Evolutionary conservation across 30 jellyfish, hydroid and myxozoan genomes (phyloP).

Genomic region (Clytia hemisphaerica): DNA sequence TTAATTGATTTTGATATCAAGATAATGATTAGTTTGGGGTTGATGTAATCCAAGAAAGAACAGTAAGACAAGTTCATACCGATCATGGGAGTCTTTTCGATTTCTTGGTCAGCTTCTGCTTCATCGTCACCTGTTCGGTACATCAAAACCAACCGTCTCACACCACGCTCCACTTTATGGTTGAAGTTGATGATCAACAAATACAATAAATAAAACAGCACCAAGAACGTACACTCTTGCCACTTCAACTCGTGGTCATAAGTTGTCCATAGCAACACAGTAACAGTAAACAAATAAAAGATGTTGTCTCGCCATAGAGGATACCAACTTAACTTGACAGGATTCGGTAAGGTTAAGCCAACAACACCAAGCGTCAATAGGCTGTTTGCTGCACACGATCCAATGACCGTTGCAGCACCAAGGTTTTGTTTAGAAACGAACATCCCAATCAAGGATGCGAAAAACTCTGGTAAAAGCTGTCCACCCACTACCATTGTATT

Average conservation of each 20-base stretch:
- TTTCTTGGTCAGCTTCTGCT: conserved; percentile 13
- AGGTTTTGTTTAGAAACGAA: conserved; percentile 15
- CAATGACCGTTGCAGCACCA: conserved; percentile 27
- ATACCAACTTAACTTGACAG: conserved; percentile 26
- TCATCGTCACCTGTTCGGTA: conserved; percentile 34
- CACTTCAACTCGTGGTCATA: conserved; percentile 22
- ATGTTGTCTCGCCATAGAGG: conserved; percentile 28
- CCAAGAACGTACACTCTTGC: conserved; percentile 27
- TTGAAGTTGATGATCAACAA: conserved; percentile 13
- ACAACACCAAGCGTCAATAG: conserved; percentile 23
- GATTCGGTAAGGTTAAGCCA: neutral
- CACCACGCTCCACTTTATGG: conserved; percentile 38
- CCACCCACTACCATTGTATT: conserved; percentile 13
- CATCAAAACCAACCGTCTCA: conserved; percentile 12
- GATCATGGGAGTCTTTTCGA: conserved; percentile 18
- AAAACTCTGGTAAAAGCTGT: conserved; percentile 15
- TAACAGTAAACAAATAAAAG: conserved; percentile 8
- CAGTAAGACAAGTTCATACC: no score
- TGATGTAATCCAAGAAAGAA: no score
- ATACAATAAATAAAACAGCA: neutral
- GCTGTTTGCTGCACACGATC: conserved; percentile 30
- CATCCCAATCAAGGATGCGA: conserved; percentile 11
- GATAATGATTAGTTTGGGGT: no score
- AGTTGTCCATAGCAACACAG: conserved; percentile 15
- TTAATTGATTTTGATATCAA: no score